Evolutionary conservation across 2,888 invertebrate species (phyloP).

Genomic region (Spodoptera exigua): DNA sequence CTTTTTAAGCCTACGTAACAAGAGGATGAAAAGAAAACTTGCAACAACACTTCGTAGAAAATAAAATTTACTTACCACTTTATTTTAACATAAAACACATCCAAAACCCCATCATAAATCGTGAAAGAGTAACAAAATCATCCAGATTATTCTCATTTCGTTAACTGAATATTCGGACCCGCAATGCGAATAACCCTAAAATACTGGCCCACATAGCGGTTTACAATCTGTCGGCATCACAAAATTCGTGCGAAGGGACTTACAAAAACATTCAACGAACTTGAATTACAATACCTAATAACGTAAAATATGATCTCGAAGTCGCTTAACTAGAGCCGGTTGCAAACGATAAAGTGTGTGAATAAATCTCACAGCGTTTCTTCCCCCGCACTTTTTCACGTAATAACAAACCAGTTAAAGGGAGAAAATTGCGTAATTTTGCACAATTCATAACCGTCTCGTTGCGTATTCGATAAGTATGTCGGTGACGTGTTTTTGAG

Average conservation of each 20-base stretch:
- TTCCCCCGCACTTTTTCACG: conserved; percentile 72
- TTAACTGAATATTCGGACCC: not conserved
- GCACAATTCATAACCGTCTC: conserved; percentile 36
- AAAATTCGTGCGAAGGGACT: conserved; percentile 28
- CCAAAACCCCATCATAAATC: not conserved
- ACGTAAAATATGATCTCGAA: conserved; percentile 57
- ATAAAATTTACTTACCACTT: too few species aligned
- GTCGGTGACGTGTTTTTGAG: conserved; percentile 16
- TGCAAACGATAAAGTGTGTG: conserved; percentile 67
- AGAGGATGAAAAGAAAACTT: too few species aligned
- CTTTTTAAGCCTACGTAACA: too few species aligned
- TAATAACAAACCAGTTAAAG: conserved; percentile 67
- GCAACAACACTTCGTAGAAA: too few species aligned
- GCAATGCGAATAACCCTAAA: conserved; percentile 11
- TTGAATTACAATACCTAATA: conserved; percentile 52
- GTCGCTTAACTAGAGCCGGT: conserved; percentile 48
- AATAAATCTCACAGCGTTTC: conserved; percentile 73
- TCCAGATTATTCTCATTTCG: not conserved
- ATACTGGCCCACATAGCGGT: conserved; percentile 6
- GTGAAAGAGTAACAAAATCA: not conserved
- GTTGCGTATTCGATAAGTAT: conserved; percentile 33
- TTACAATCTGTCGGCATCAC: conserved; percentile 25
- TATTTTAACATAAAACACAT: too few species aligned
- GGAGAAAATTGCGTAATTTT: conserved; percentile 28
- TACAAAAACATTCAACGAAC: conserved; percentile 38